phyloP scores from a whole-genome alignment of 2,888 invertebrate species.

The Pemphredon lugubris region DNA sequence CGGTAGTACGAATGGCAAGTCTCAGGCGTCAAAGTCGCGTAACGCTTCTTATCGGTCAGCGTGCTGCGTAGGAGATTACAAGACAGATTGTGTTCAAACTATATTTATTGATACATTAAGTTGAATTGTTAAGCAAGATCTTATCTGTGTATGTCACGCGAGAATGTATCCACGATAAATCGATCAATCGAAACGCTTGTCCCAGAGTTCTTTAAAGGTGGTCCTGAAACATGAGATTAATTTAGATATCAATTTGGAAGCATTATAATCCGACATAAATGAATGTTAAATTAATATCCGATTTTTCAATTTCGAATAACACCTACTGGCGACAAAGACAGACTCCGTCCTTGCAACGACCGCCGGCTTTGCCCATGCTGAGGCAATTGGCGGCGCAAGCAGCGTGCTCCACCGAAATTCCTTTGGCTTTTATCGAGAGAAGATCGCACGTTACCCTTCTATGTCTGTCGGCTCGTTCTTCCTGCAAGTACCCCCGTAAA shows the following conservation, averaged over 20 bases:
- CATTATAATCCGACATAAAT: no score
- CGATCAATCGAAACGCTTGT: constrained; percentile 65
- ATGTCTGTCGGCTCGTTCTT: constrained; percentile 70
- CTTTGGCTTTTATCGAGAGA: constrained; percentile 62
- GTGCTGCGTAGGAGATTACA: no score
- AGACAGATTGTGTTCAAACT: no score
- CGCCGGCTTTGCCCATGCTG: constrained; percentile 73
- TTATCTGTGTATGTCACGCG: no score
- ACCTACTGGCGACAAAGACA: constrained; percentile 73
- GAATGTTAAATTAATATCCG: not conserved
- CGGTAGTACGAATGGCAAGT: no score
- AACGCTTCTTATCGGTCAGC: no score
- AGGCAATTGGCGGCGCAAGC: constrained; percentile 76
- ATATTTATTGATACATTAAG: no score
- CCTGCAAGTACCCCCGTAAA: no score
- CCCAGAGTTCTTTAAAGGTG: constrained; percentile 65
- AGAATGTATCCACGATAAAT: no score
- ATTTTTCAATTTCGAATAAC: not conserved
- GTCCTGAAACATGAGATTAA: constrained; percentile 54
- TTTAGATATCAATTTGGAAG: not conserved
- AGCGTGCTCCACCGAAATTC: constrained; percentile 51
- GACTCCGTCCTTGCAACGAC: constrained; percentile 68
- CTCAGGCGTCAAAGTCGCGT: no score
- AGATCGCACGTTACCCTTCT: constrained; percentile 75
- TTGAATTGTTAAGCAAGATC: no score